These are phyloP conservation scores for Drosophila kanekoi DNA, from an alignment of 2,888 invertebrate genomes.

Conservation along the genomic window DNA sequence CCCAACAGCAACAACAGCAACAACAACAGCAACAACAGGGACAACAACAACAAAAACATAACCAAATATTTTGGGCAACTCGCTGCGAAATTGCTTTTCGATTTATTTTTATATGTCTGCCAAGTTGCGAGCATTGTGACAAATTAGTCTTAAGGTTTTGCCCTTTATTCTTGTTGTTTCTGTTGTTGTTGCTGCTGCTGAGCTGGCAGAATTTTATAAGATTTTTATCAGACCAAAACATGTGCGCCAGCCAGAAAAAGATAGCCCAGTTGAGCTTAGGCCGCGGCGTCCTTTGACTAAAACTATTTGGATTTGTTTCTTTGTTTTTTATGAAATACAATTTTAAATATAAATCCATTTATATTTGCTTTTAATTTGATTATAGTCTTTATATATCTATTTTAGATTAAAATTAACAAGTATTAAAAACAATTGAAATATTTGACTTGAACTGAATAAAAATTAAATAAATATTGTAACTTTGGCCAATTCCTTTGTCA, in stretches of 20 bases:
- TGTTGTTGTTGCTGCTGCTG: conserved; percentile 24
- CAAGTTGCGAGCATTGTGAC: conserved; percentile 75
- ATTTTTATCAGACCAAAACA: conserved; percentile 30
- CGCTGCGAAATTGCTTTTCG: conserved; percentile 77
- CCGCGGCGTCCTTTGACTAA: conserved; percentile 10
- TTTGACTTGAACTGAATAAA: too few species aligned
- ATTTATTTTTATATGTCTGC: conserved; percentile 75
- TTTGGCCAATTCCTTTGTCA: too few species aligned
- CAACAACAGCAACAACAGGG: conserved; percentile 29
- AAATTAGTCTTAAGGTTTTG: conserved; percentile 69
- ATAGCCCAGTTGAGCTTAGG: neutral
- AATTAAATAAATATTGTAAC: too few species aligned
- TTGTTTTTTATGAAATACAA: too few species aligned
- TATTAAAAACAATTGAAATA: neutral
- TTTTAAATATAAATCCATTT: too few species aligned
- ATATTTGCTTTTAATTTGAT: too few species aligned
- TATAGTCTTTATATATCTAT: neutral
- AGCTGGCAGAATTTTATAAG: conserved; percentile 44
- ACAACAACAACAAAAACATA: conserved; percentile 34
- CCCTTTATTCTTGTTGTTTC: conserved; percentile 26
- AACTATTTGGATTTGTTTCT: neutral
- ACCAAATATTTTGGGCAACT: conserved; percentile 61
- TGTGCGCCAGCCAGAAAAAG: neutral
- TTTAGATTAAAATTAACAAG: neutral
- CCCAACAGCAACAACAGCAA: conserved; percentile 47